phyloP scores from a whole-genome alignment of 2,888 invertebrate species.

The Ephialtes manifestator region DNA sequence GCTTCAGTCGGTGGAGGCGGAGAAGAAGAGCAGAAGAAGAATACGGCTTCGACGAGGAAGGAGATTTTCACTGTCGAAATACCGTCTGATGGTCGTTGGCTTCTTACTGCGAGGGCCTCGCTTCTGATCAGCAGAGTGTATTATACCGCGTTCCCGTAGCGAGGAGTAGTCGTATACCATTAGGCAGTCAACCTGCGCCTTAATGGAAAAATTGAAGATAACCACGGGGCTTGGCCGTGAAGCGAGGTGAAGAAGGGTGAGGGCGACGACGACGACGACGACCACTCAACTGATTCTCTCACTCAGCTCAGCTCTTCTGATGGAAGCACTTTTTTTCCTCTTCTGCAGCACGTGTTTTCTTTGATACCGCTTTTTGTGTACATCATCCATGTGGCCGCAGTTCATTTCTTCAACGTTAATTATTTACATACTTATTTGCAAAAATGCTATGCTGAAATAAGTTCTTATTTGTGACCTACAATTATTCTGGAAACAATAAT shows the following conservation, averaged over 20 bases:
- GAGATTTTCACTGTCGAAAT: conserved; percentile 74
- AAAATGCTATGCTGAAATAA: neutral
- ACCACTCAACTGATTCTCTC: conserved; percentile 77
- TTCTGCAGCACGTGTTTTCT: neutral
- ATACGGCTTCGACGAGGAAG: conserved; percentile 20
- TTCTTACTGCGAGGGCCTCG: conserved; percentile 3
- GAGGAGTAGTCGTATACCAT: conserved; percentile 70
- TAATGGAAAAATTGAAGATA: conserved; percentile 82
- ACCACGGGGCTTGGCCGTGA: conserved; percentile 62
- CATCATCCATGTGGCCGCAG: neutral
- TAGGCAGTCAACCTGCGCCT: conserved; percentile 80
- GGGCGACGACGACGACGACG: conserved; percentile 34
- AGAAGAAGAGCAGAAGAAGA: conserved; percentile 16
- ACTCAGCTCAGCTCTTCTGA: conserved; percentile 42
- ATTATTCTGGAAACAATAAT: too few species aligned
- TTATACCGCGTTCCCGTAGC: conserved; percentile 35
- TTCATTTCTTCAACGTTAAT: neutral
- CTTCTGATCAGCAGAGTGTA: conserved; percentile 16
- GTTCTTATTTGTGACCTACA: neutral
- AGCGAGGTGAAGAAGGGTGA: conserved; percentile 31
- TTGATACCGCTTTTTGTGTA: neutral
- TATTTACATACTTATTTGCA: neutral
- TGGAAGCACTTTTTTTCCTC: conserved; percentile 22
- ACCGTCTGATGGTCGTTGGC: conserved; percentile 40
- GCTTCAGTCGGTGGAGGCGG: neutral